Conservation (phyloP, 2,888 invertebrate genomes). For the Aelia acuminata region DNA sequence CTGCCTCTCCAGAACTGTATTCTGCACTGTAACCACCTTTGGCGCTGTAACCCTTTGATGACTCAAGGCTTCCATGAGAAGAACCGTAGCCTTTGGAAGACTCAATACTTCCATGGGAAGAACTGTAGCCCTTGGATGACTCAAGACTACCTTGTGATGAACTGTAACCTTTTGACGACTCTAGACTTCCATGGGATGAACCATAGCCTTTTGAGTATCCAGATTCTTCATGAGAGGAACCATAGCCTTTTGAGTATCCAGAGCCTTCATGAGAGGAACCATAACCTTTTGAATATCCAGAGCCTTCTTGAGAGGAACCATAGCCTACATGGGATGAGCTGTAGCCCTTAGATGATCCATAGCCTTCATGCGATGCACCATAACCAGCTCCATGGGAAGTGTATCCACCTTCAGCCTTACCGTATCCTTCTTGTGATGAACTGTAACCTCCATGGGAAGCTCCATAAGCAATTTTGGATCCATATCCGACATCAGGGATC, state of each 20-base stretch:
- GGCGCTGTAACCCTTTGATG: background rate
- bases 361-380: constrained; percentile 18
- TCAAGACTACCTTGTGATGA: background rate
- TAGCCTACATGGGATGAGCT: background rate
- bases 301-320: constrained; percentile 3
- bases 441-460: constrained; percentile 6
- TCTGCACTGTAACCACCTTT: constrained; percentile 10
- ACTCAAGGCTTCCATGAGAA: background rate
- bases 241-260: background rate
- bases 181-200: background rate
- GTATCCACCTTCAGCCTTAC: background rate
- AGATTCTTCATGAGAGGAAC: background rate
- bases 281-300: background rate
- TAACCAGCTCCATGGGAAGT: constrained; percentile 6
- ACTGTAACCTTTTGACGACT: background rate
- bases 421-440: constrained; percentile 22
- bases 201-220: background rate
- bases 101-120: background rate
- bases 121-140: background rate
- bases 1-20: constrained; percentile 41
- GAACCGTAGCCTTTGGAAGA: background rate
- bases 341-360: background rate
- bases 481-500: background rate
- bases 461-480: constrained; percentile 12
- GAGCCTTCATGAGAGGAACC: background rate